Base-by-base conservation (phyloP, 2,888 invertebrate species). In the Eupeodes luniger region DNA sequence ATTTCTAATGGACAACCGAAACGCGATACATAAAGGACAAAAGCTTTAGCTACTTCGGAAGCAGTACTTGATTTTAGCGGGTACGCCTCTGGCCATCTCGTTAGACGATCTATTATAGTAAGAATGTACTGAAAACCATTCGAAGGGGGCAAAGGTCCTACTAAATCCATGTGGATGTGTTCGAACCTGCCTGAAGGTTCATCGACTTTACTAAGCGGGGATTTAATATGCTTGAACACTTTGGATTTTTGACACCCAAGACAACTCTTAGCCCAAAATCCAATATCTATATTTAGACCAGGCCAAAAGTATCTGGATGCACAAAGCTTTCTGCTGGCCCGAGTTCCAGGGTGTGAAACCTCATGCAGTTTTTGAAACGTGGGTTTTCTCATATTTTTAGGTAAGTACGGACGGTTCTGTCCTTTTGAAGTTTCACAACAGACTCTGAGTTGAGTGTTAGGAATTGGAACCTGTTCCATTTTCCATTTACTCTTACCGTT, bases 41-140 rank as follows among this genome's bases (percentile, higher is more conserved):
- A 51, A 51, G 51, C 51, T 51, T 51, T 51, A 6, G n/a, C 51
- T n/a, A 51, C 51, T n/a, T 51, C 51, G 51, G 51, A n/a, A 3
- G 51, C 51, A 51, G 51, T 51, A 51, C 51, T 51, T n/a, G 51
- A 51, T 51, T 51, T 51, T 5, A 51, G 51, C 51, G 51, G 51
- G 10, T 10, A 11, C 11, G 47, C 11, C 14, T 49, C 49, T 49
- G 49, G 49, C 14, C 49, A 49, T 14, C 49, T 49, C 4, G 49
- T 49, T 49, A 14, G 14, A 14, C 49, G 49, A 49, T 49, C 12
- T 49, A 49, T 49, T 49, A 49, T 49, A 4, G 12, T 49, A 14
- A 49, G 49, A 2, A 14, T 49, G 49, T 49, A 49, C 49, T 49
- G 14, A 49, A 49, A 49, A 49, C 14, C 49, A 49, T 49, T 49